phyloP scores from a whole-genome alignment of 2,888 invertebrate genomes.

The Mythimna lalbum region DNA sequence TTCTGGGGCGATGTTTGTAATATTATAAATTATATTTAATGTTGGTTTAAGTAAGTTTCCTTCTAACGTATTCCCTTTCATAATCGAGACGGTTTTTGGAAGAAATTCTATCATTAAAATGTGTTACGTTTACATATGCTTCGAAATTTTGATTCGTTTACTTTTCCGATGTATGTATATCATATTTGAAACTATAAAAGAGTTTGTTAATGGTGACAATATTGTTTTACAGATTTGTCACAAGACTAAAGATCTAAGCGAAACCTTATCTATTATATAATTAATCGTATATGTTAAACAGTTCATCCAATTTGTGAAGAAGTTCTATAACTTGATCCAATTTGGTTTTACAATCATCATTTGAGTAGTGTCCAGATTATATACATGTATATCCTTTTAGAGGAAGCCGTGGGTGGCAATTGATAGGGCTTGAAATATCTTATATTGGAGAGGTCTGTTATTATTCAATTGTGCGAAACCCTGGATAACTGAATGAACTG shows the following conservation, averaged over 20 bases:
- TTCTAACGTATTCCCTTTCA: background rate
- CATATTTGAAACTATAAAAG: background rate
- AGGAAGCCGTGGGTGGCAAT: constrained; percentile 24
- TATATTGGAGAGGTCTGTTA: constrained; percentile 12
- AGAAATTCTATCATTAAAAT: background rate
- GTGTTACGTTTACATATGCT: background rate
- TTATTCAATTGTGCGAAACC: constrained; percentile 23
- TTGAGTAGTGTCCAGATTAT: background rate
- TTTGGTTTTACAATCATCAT: constrained; percentile 20
- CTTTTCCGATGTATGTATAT: background rate
- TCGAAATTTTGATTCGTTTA: background rate
- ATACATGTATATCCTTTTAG: background rate
- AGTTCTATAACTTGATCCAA: constrained; percentile 39
- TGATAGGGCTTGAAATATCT: constrained; percentile 19
- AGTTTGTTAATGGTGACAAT: background rate
- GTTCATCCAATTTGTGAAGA: constrained; percentile 32
- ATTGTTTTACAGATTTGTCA: background rate
- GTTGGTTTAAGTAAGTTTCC: background rate
- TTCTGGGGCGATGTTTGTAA: background rate
- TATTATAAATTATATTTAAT: background rate
- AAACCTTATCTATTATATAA: constrained; percentile 26
- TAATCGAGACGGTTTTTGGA: background rate
- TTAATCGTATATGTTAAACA: constrained; percentile 24
- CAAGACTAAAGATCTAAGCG: background rate
- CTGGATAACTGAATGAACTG: background rate